Conservation (phyloP, 2,797 vertebrate genomes). For the Takifugu ocellatus region DNA sequence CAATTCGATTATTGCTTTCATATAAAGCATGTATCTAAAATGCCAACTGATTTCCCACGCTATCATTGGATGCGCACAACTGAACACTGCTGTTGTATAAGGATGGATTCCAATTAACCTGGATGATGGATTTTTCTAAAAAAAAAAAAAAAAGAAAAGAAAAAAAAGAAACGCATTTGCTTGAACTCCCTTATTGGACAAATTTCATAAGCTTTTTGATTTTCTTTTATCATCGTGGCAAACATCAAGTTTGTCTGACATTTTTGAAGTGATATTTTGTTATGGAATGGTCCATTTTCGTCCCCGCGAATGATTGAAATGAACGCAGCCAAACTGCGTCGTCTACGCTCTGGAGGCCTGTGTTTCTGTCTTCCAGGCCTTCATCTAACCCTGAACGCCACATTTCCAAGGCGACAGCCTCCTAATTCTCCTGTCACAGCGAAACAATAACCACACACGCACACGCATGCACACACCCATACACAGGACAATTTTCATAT, state of each 20-base stretch:
- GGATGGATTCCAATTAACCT: too few species aligned
- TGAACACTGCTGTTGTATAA: too few species aligned
- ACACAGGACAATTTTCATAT: conserved; percentile 16
- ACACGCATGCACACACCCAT: not conserved
- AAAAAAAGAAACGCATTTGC: too few species aligned
- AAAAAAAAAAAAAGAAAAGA: too few species aligned
- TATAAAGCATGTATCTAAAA: not conserved
- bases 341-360: not conserved
- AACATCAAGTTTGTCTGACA: too few species aligned
- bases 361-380: conserved; percentile 19
- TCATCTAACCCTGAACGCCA: conserved; percentile 30
- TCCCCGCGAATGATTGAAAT: not conserved
- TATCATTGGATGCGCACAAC: too few species aligned
- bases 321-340: not conserved
- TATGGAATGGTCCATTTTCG: not conserved
- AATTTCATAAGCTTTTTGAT: too few species aligned
- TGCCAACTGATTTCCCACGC: not conserved
- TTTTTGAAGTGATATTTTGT: not conserved
- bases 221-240: too few species aligned
- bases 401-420: conserved; percentile 22
- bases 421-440: not conserved
- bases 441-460: conserved; percentile 7
- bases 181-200: too few species aligned
- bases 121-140: too few species aligned
- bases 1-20: not conserved